A percentile compares a stretch with the other conserved stretches of the same genome.
Evolutionary conservation across 2,113 vertebrate genomes (phyloP).

Genomic region (Ctenodactylus gundi): DNA sequence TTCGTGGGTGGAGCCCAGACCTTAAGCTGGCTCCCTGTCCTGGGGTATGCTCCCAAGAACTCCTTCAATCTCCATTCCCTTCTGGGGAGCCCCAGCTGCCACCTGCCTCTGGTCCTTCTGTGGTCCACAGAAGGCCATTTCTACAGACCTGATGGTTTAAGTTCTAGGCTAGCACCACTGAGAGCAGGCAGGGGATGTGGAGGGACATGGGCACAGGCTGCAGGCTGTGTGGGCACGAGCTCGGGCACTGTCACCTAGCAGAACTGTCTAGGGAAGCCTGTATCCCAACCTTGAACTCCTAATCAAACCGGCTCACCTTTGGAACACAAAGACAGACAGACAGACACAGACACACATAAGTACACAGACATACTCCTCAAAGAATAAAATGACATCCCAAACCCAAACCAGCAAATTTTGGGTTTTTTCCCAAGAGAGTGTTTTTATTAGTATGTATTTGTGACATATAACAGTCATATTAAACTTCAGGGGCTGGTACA

Average conservation of each 20-base stretch:
- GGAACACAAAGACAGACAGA: neutral
- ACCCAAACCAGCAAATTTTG: neutral
- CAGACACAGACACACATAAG: no score
- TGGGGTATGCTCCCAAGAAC: neutral
- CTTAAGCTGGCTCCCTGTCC: neutral
- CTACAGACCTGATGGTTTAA: neutral
- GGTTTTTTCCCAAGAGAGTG: no score
- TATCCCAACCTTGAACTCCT: no score
- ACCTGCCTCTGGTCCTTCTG: neutral
- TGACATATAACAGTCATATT: no score
- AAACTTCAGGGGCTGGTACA: no score
- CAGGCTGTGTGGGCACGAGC: neutral
- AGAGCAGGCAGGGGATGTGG: neutral
- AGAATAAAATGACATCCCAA: slow-evolving; percentile 20
- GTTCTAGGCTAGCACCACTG: neutral
- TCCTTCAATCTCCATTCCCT: neutral
- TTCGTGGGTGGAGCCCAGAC: neutral
- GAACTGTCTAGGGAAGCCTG: neutral
- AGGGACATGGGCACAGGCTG: no score
- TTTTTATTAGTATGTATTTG: no score
- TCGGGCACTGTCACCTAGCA: neutral
- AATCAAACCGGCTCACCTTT: no score
- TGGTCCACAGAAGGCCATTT: neutral
- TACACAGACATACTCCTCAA: neutral
- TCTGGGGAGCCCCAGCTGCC: neutral